Base-by-base conservation (phyloP, 2,113 vertebrate genomes). In the Cyrtonyx montezumae region DNA sequence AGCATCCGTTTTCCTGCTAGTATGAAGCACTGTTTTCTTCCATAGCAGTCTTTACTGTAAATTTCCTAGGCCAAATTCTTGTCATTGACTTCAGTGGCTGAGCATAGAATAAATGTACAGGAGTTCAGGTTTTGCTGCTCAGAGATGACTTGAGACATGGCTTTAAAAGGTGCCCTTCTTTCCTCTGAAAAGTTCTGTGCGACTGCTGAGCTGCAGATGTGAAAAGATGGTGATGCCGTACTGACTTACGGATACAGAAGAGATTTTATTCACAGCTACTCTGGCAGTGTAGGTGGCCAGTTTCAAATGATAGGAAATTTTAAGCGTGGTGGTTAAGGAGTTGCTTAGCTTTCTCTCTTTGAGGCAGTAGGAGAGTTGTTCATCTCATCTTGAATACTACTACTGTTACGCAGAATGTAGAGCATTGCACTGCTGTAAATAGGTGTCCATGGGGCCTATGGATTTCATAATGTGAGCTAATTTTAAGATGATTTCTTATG, bases 401-500 rank as follows among this genome's bases (percentile, higher is more conserved):
- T 96, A 62, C 85, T 76, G 46, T 93, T 93, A 93, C 79, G 91
- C 77, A 30, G 84, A 88, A 95, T 95, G 92, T 92, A 88, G 79
- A 84, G 90, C 94, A 95, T 65, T 84, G 90, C 96, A 94, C 92
- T 87, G 91, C 94, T 91, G 3, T 94, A 95, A 97, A 97, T 95
- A 95, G 85, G 78, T 73, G 77, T 92, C 91, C 91, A 53, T 74
- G 58, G 85, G 77, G 93, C 62, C 77, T 83, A 88, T 90, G 11
- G 36, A 90, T 79, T 84, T 87, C 95, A 93, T 65, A 43, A 56
- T 13, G 66, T 85, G 90, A 67, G 76, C 69, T 59, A 95, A 92
- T 95, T 96, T 95, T 83, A 91, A 87, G 82, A 94, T 97, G 56
- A 94, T 90, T 97, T 89, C 79, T 96, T 91, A 96, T 93, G 95